Evolutionary conservation across 2,797 vertebrate species (phyloP).

Genomic region (Gallinago stenura): DNA sequence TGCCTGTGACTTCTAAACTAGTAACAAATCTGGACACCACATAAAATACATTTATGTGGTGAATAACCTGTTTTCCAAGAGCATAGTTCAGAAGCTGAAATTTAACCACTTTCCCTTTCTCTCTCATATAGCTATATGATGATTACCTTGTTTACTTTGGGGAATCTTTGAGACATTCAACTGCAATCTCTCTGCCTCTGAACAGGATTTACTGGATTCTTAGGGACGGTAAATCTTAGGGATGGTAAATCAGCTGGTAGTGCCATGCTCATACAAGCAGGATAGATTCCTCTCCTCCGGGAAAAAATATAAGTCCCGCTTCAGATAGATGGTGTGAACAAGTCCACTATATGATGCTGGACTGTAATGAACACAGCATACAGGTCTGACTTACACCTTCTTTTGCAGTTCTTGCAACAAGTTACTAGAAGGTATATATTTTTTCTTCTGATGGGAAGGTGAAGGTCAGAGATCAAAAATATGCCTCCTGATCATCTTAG

Average conservation of each 20-base stretch:
- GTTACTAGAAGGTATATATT: background rate
- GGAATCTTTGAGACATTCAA: background rate
- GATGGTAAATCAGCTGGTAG: background rate
- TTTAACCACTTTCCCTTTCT: background rate
- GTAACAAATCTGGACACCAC: background rate
- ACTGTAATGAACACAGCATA: background rate
- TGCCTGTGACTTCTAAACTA: background rate
- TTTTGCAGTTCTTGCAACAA: background rate
- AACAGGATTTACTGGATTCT: background rate
- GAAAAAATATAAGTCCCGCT: background rate
- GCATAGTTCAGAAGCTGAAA: background rate
- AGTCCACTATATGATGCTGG: background rate
- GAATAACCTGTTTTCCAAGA: background rate
- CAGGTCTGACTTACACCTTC: background rate
- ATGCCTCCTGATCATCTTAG: background rate
- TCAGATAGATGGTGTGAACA: background rate
- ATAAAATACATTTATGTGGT: background rate
- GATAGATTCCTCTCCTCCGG: background rate
- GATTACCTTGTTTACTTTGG: background rate
- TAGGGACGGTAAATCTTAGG: background rate
- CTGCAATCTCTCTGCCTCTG: background rate
- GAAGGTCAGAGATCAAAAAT: background rate
- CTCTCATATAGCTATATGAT: background rate
- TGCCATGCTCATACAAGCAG: background rate
- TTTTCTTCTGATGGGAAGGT: background rate